Conservation (phyloP, 2,113 vertebrate species). For the Plecturocebus donacophilus region DNA sequence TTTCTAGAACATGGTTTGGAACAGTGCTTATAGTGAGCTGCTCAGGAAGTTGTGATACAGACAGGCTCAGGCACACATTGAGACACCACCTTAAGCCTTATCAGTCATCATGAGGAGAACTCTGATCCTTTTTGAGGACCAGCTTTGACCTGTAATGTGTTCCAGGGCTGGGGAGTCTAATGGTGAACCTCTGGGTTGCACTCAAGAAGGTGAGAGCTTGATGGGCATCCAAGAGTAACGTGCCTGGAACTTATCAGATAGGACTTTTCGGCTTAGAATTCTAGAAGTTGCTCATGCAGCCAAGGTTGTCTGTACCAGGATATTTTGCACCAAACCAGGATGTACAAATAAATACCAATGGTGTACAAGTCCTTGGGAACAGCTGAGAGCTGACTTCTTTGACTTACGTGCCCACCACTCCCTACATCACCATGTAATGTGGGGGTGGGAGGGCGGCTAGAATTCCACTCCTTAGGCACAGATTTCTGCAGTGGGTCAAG, state of each 20-base stretch:
- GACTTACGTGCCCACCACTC: rapidly evolving
- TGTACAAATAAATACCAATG: no score
- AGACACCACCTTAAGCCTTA: not conserved
- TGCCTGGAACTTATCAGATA: not conserved
- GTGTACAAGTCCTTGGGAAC: not conserved
- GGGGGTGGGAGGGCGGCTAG: no score
- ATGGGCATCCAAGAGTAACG: not conserved
- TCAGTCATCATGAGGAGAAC: not conserved
- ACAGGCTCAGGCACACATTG: not conserved
- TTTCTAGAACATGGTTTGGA: not conserved
- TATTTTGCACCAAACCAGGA: not conserved
- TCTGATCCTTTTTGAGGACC: not conserved
- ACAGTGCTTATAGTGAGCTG: not conserved
- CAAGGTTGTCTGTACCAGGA: not conserved
- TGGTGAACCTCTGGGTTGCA: not conserved
- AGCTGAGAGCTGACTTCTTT: not conserved
- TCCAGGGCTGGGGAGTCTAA: not conserved
- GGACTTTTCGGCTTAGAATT: not conserved
- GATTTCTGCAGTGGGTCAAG: not conserved
- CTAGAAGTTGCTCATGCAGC: not conserved
- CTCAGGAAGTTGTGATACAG: not conserved
- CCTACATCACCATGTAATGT: rapidly evolving
- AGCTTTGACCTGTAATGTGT: not conserved
- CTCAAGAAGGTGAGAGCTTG: not conserved
- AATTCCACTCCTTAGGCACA: not conserved